Evolutionary conservation across 1,140 invertebrate species (phyloP), one percentile per base, ranked within the genome.

Genomic region (Dendrolimus kikuchii): DNA sequence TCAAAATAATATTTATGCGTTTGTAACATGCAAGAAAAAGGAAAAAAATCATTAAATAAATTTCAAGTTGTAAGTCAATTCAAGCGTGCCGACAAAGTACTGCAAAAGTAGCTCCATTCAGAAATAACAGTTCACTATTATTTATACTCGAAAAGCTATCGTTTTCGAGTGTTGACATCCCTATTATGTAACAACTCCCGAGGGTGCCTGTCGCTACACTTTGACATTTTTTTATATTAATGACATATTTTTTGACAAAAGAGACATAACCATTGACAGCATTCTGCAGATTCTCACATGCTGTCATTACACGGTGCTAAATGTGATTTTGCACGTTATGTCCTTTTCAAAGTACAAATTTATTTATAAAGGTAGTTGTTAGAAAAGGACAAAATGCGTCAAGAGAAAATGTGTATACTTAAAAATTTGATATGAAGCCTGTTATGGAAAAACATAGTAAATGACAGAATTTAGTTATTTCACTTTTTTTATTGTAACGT

Each of bases 281-380:
- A 66, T 55, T 46, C 54, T 54, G 57, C 57, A 50, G 54, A 64
- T 79, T 83, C 79, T 81, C 78, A 74, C 67, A 70, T 70, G 57
- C 61, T 73, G 72, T 80, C 66, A 74, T 84, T 85, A 82, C 77
- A 85, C 76, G 79, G 71, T 77, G 65, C 53, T 75, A 75, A 77
- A 68, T 23, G 23, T 23, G 23, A 23, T 23, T 23, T 23, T 23
- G 23, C 23, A 23, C 23, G 23, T 23, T 23, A 23, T 23, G 23
- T 23, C 23, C 23, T 23, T 23, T 23, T 23, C 1, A 23, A 23
- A 23, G 23, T 23, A n/a, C n/a, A n/a, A n/a, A n/a, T n/a, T n/a
- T n/a, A n/a, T n/a, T n/a, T n/a, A 23, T 23, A 23, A 23, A 23
- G 23, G 3, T 3, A 3, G 23, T 23, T 23, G 23, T 23, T 23